phyloP scores from a whole-genome alignment of 92 coral and sea anemone species.

The Galaxea fascicularis region DNA sequence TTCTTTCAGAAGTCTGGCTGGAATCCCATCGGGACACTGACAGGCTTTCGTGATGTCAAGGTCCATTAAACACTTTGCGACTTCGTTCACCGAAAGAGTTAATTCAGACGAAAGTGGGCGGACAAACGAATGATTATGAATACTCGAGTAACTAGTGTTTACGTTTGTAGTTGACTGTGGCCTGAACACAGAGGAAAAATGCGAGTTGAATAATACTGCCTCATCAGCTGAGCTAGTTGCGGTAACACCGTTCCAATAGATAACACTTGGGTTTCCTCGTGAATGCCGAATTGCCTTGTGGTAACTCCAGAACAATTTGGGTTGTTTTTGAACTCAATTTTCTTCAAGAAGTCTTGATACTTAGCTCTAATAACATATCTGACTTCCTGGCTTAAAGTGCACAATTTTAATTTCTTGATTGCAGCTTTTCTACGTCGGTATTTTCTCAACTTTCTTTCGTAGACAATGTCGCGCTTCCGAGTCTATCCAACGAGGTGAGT shows the following conservation, averaged over 20 bases:
- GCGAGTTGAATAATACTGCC: background rate
- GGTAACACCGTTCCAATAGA: background rate
- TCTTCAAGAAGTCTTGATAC: no score
- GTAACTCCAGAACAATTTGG: no score
- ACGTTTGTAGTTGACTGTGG: background rate
- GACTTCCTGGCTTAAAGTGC: slow-evolving; percentile 34
- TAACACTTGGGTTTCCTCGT: slow-evolving; percentile 27
- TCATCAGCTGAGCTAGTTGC: slow-evolving; percentile 15
- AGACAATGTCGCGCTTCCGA: slow-evolving; percentile 47
- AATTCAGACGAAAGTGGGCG: slow-evolving; percentile 5
- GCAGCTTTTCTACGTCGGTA: slow-evolving; percentile 53
- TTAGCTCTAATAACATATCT: no score
- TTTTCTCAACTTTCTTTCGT: slow-evolving; percentile 52
- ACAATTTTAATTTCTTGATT: slow-evolving; percentile 41
- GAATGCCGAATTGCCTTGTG: slow-evolving; percentile 20
- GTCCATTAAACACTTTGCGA: slow-evolving; percentile 8
- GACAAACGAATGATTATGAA: slow-evolving; percentile 9
- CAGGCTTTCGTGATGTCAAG: slow-evolving; percentile 33
- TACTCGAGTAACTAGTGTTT: slow-evolving; percentile 25
- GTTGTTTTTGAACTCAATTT: no score
- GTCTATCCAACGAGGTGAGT: slow-evolving; percentile 70
- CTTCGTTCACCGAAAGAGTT: slow-evolving; percentile 34
- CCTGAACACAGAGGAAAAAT: background rate
- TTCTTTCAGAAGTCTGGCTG: slow-evolving; percentile 43
- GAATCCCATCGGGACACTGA: slow-evolving; percentile 57